Evolutionary conservation across 2,888 invertebrate species (phyloP), one percentile per base, ranked within the genome.

Genomic region (Cataglyphis cursor): DNA sequence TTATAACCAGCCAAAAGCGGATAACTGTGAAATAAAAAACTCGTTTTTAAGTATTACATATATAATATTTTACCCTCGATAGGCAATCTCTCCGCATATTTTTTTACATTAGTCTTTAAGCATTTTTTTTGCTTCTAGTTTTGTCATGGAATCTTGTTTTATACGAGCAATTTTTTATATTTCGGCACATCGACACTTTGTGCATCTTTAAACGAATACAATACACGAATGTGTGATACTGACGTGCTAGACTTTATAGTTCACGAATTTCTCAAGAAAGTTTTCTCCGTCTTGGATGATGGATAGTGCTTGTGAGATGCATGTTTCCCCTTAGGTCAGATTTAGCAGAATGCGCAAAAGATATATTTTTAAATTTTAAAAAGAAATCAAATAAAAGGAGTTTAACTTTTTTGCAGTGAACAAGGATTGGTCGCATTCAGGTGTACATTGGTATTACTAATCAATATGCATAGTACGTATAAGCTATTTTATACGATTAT

Each of bases 21-120:
- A 38, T 72, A 38, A 28, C 28, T 28, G 28, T 28, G 75, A 81
- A 35, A 80, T 15, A 31, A 74, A 72, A 66, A 85, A 75, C 51
- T 83, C 65, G 15, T 54, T 70, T 61, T 75, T 70, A 83, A 85
- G 72, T 81, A 83, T 83, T 83, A 83, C 70, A 75, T 44, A 81
- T 83, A 80, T 44, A n/a, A 24, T 80, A 83, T 85, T 85, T 85
- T 85, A 75, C 75, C 38, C 64, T 51, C 59, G 70, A 81, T 61
- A 68, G 48, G 44, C 12, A 44, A 44, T n/a, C 66, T 74, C 21
- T 57, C 38, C 57, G 54, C 80, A 66, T 83, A 85, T 85, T 83
- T 65, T 83, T 66, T 65, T 31, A 28, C 66, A 24, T 9, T 74
- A 44, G 10, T 31, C 31, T 59, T 38, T 51, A 48, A 48, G 18